Evolutionary conservation across 2,797 vertebrate genomes (phyloP).

Genomic region (Poecile montanus): DNA sequence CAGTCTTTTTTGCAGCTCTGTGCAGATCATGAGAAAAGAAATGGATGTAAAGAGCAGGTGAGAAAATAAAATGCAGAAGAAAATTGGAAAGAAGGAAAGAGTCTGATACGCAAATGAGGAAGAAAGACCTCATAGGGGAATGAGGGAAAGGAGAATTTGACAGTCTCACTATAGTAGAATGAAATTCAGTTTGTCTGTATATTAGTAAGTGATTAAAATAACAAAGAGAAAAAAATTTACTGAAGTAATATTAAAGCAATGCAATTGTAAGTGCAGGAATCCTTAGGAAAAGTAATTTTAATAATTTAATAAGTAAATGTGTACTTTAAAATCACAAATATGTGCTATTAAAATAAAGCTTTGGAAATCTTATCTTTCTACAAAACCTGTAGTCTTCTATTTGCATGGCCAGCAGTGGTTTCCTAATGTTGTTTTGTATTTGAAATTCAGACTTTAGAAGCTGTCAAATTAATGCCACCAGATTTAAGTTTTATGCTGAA

Average conservation of each 20-base stretch:
- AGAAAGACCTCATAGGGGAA: neutral
- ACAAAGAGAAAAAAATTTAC: neutral
- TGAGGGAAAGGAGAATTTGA: neutral
- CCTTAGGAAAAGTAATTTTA: neutral
- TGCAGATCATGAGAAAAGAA: neutral
- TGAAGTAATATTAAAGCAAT: neutral
- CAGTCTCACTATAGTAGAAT: neutral
- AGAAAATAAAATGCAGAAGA: neutral
- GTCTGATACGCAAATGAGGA: neutral
- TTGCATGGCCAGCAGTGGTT: neutral
- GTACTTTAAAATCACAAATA: neutral
- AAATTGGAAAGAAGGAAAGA: neutral
- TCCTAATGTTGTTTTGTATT: neutral
- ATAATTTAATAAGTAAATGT: neutral
- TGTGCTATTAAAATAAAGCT: neutral
- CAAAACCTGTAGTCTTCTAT: neutral
- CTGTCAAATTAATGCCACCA: neutral
- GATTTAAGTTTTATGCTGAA: neutral
- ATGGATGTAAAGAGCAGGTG: neutral
- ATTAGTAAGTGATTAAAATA: neutral
- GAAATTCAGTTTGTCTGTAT: neutral
- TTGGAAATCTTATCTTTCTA: neutral
- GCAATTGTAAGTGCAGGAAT: neutral
- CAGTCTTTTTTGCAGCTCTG: neutral
- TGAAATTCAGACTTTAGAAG: neutral